Conservation (phyloP, 1,140 invertebrate genomes). For the Philotrypesis tridentata region DNA sequence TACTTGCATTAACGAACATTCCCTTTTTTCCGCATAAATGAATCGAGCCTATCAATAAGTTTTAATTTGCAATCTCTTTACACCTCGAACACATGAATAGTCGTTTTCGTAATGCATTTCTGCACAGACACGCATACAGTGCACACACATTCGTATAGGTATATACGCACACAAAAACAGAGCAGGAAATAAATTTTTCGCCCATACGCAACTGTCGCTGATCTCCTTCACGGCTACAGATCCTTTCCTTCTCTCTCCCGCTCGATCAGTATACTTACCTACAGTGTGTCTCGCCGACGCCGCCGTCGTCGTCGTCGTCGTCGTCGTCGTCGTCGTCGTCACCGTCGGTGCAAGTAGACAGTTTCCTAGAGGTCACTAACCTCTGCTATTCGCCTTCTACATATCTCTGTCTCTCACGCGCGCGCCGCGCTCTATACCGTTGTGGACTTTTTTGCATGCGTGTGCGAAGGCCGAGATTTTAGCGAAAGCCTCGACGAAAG, state of each 20-base stretch:
- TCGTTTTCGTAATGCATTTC: neutral
- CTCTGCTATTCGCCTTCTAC: conserved; percentile 5
- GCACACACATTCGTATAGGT: too few species aligned
- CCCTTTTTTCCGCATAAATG: neutral
- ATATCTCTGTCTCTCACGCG: conserved; percentile 43
- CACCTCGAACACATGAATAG: neutral
- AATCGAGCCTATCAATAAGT: neutral
- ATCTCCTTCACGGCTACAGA: neutral
- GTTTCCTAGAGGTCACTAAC: conserved; percentile 50
- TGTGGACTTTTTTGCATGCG: neutral
- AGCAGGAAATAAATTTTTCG: neutral
- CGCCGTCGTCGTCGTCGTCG: neutral
- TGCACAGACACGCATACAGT: too few species aligned
- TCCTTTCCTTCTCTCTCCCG: conserved; percentile 37
- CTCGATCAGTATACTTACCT: conserved; percentile 12
- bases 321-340: neutral
- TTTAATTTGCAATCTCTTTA: neutral
- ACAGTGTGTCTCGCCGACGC: conserved; percentile 6
- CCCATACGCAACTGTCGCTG: neutral
- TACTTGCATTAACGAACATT: neutral
- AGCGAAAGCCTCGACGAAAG: neutral
- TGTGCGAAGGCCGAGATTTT: conserved; percentile 32
- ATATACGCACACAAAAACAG: neutral
- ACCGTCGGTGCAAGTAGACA: conserved; percentile 24
- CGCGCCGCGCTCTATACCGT: conserved; percentile 11